Base-by-base conservation (phyloP, 1,140 invertebrate species). In the Chrysomallon squamiferum region DNA sequence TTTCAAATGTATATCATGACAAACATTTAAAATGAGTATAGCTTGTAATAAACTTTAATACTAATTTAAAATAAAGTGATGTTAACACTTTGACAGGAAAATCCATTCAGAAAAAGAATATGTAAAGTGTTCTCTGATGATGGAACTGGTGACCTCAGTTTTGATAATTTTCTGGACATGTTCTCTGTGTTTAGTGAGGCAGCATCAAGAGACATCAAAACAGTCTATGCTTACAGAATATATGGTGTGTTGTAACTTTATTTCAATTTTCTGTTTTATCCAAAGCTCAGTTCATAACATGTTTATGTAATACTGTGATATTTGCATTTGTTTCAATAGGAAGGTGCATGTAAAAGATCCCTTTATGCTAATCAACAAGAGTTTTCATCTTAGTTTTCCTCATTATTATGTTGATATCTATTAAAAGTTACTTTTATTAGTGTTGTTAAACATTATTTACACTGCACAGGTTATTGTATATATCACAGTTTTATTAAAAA, bases 101-200 rank as follows among this genome's bases (percentile, higher is more conserved):
- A 99, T 88, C 97, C 96, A 52, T 98, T 98, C 85, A 90, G 92
- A 66, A 88, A 92, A 66, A 89, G 96, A 56, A 98, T 99, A 72
- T 93, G 93, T 83, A 89, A 94, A 80, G 94, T 96, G 65, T 97
- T 96, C 86, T 95, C 94, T 2, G 89, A 92, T 79, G 93, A 95
- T 80, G 91, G 91, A 15, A 90, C 90, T 61, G 95, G 94, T 22
- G 92, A 95, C 85, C 90, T 99, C 79, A 94, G 93, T 0, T 98
- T 98, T 87, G 95, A 97, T 86, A 95, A 97, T 83, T 98, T 97
- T 82, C 86, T 98, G 2, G 95, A 97, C 90, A 82, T 97, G 95
- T 95, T 96, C 91, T 96, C 94, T 5, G 94, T 96, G 2, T 95
- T 97, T 77, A 95, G 93, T 85, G 93, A 95, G 71, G 89, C 89